phyloP scores from a whole-genome alignment of 2,113 vertebrate species.

The Laterallus jamaicensis region DNA sequence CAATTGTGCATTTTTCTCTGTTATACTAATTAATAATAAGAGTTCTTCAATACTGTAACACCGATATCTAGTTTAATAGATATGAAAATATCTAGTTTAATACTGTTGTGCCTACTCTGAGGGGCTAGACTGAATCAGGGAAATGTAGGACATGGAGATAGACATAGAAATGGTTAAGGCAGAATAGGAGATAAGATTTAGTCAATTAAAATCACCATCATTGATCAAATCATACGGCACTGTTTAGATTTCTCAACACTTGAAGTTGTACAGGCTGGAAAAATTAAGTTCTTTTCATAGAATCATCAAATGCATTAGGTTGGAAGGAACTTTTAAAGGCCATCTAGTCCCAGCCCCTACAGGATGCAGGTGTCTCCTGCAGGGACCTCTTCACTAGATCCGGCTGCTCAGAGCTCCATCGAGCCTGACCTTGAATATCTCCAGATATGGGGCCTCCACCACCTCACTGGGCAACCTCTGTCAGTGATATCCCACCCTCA shows the following conservation, averaged over 20 bases:
- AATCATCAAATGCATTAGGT: too few species aligned
- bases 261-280: background rate
- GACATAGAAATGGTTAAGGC: background rate
- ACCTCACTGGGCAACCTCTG: too few species aligned
- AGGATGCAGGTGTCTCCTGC: too few species aligned
- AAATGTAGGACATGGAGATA: background rate
- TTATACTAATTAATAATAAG: background rate
- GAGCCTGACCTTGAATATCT: too few species aligned
- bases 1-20: background rate
- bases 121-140: background rate
- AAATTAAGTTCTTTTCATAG: background rate
- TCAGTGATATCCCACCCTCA: too few species aligned
- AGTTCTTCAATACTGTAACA: background rate
- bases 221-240: background rate
- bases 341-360: too few species aligned
- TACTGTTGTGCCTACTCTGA: background rate
- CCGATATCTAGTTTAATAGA: background rate
- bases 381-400: too few species aligned
- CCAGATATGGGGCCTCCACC: too few species aligned
- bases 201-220: accelerated
- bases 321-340: too few species aligned
- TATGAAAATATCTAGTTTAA: background rate
- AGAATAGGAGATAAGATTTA: background rate
- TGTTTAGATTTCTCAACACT: background rate
- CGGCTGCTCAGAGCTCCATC: too few species aligned